Evolutionary conservation across 2,888 invertebrate species (phyloP), one percentile per base, ranked within the genome.

Genomic region (Apotomis betuletana): DNA sequence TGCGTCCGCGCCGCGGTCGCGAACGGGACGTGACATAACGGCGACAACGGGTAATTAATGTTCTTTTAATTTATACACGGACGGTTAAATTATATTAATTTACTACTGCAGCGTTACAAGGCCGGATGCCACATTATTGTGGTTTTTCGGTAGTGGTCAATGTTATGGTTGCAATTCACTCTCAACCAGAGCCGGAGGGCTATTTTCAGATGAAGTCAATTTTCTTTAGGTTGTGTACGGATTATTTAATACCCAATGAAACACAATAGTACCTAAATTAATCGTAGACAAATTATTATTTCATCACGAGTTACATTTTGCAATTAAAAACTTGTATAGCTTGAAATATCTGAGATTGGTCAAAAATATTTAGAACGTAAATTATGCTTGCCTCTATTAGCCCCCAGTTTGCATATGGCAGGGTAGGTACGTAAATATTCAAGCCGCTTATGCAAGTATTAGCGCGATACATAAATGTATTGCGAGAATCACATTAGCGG

Each of bases 11-110:
- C 83, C 81, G 85, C 81, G 65, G 85, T 81, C 83, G 84, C 85
- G 83, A 90, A 90, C 90, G 87, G 90, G 86, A 90, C 86, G 87
- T 86, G 85, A 87, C 86, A 86, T 92, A 91, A 92, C 92, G 92
- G 91, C 81, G 83, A 86, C 83, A 83, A 83, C 86, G 77, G 80
- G 81, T 82, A 84, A 83, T 78, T 78, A 74, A 77, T 83, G 83
- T 82, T 83, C 67, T 52, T 72, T 58, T 72, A 72, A 72, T 72
- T 72, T 72, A 72, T 68, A 72, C 67, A 72, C 58, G 52, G 52
- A 54, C 61, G 38, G 46, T 63, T 52, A 68, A 67, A 59, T 57
- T 63, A 63, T 72, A 59, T 27, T 68, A 15, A 58, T 57, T 65
- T 46, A 27, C 46, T 38, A 58, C 58, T 67, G 51, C 57, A 55